Evolutionary conservation across 2,888 invertebrate genomes (phyloP), one percentile per base, ranked within the genome.

Genomic region (Patella caerulea): DNA sequence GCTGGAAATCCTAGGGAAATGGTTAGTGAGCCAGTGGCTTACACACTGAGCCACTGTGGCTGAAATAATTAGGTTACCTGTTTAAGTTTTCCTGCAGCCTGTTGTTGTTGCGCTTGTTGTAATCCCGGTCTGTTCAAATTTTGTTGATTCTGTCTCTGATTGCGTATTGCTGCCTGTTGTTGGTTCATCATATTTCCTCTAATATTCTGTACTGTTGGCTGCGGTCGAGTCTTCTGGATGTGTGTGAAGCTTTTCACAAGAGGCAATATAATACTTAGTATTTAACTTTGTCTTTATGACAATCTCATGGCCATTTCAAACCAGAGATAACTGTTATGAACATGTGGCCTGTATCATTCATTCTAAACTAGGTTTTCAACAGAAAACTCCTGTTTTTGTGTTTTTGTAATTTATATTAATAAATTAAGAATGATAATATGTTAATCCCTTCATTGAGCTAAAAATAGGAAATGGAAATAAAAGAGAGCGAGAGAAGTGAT

Each of bases 111-210:
- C 34, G 72, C 79, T 79, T 82, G 79, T 69, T 79, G 79, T 14
- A 84, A 53, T 19, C 87, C 86, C 3, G 93, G 93, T 78, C 93
- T 86, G 79, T 92, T 92, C 71, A 93, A 93, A 92, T 93, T 92
- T 86, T 93, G 93, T 79, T 91, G 92, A 1, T 93, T 93, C 24
- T 93, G 89, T 56, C 93, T 88, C 59, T 92, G 86, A 84, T 93
- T 93, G 84, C 91, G 91, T 15, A 90, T 89, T 0, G 88, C 84
- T 0, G 87, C 87, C 71, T 88, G 88, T 29, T 88, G 88, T 69
- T 86, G 82, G 0, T 85, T 84, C 17, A 85, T 86, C 85, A 89
- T 88, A 80, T 87, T 87, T 71, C 87, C 86, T 17, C 89, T 82
- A 52, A 89, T 86, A 78, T 85, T 84, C 79, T 88, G 87, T 29